Evolutionary conservation across 2,797 vertebrate genomes (phyloP).

Genomic region (Mycteria americana): DNA sequence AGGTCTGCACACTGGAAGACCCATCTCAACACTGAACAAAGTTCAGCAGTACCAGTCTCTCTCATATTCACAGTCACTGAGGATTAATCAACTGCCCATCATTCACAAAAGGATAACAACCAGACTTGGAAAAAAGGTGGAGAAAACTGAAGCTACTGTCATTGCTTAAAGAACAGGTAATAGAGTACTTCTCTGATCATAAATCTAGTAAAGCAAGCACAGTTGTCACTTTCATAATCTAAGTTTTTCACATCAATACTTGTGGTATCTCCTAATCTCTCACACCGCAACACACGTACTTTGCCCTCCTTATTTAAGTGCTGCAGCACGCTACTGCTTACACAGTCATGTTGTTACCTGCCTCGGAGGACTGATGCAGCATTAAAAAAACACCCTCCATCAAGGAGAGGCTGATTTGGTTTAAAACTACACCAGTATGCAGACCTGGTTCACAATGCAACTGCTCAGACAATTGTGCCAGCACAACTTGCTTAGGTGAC

Average conservation of each 20-base stretch:
- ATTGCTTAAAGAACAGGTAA: background rate
- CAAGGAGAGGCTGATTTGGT: background rate
- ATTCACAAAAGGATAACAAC: background rate
- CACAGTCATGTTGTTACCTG: background rate
- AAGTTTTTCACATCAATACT: background rate
- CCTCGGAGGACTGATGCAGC: background rate
- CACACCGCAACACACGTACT: background rate
- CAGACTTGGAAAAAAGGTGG: background rate
- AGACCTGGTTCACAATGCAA: background rate
- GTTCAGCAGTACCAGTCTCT: background rate
- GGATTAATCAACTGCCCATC: background rate
- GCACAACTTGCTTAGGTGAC: background rate
- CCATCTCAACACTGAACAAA: background rate
- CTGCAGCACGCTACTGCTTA: background rate
- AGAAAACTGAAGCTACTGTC: background rate
- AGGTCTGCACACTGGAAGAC: background rate
- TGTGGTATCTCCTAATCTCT: background rate
- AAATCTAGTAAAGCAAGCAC: background rate
- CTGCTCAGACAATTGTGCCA: background rate
- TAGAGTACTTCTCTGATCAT: background rate
- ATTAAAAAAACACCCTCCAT: background rate
- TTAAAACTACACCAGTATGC: background rate
- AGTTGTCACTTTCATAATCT: background rate
- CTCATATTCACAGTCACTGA: background rate
- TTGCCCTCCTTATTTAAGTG: background rate